Percentiles rank a stretch among this genome's conserved stretches.
Conservation (phyloP, 2,888 invertebrate genomes). For the Caenorhabditis sulstoni region DNA sequence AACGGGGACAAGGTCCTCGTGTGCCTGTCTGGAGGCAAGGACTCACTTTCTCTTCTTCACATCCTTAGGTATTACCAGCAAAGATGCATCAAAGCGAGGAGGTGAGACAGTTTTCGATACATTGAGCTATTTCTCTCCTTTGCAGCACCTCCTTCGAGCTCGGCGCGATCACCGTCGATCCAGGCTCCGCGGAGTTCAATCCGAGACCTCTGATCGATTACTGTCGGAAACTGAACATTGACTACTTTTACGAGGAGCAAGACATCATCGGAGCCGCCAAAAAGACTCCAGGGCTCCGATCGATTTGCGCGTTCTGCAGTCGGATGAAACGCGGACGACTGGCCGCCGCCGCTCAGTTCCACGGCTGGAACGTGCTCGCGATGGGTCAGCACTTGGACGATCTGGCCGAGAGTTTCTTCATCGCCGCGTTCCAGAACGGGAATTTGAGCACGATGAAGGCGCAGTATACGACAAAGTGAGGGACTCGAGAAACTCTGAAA, state of each 20-base stretch:
- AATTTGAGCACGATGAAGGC: slow-evolving; percentile 87
- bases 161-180: slow-evolving; percentile 88
- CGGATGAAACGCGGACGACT: slow-evolving; percentile 86
- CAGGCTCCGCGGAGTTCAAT: slow-evolving; percentile 84
- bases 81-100: slow-evolving; percentile 81
- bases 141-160: slow-evolving; percentile 86
- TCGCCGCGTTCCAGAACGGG: slow-evolving; percentile 89
- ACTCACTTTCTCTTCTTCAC: slow-evolving; percentile 90
- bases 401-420: slow-evolving; percentile 87
- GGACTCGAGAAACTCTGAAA: not conserved
- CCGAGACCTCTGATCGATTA: slow-evolving; percentile 87
- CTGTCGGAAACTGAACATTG: slow-evolving; percentile 86
- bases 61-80: slow-evolving; percentile 90
- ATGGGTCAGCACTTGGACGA: slow-evolving; percentile 91
- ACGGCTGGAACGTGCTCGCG: slow-evolving; percentile 91
- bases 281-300: slow-evolving; percentile 81
- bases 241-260: slow-evolving; percentile 88
- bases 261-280: slow-evolving; percentile 84
- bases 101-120: slow-evolving; percentile 12
- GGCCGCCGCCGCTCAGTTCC: slow-evolving; percentile 86
- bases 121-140: not conserved
- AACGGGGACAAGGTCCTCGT: slow-evolving; percentile 90
- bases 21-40: slow-evolving; percentile 90
- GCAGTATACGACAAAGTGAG: slow-evolving; percentile 87
- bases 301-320: slow-evolving; percentile 87